Evolutionary conservation across 1,140 invertebrate species (phyloP).

Genomic region (Nylanderia fulva): DNA sequence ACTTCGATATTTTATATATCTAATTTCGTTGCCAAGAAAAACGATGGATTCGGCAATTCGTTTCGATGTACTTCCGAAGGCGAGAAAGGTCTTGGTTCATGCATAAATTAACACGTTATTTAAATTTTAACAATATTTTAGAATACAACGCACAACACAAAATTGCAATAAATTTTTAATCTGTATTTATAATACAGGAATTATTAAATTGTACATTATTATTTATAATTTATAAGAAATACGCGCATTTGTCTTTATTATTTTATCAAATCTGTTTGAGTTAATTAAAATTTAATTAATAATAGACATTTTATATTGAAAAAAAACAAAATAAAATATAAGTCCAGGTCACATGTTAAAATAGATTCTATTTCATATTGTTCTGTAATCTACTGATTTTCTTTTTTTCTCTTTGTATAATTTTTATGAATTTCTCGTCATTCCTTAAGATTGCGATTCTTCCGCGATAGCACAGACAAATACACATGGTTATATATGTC

Average conservation of each 20-base stretch:
- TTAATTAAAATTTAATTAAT: not conserved
- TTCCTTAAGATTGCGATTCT: not conserved
- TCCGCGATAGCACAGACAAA: not conserved
- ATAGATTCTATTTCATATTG: not conserved
- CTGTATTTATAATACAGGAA: not conserved
- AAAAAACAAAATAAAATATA: too few relatives aligned
- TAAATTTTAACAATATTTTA: not conserved
- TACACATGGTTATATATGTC: not conserved
- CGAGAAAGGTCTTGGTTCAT: not conserved
- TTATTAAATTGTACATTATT: not conserved
- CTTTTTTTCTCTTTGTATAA: not conserved
- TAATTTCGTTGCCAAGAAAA: not conserved
- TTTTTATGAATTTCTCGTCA: not conserved
- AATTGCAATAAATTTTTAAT: not conserved
- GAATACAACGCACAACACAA: not conserved
- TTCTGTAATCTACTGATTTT: not conserved
- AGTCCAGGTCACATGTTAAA: not conserved
- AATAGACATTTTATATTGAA: too few relatives aligned
- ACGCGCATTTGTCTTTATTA: not conserved
- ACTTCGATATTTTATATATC: constrained; percentile 10
- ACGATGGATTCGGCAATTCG: not conserved
- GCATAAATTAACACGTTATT: constrained; percentile 8
- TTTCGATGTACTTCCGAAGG: not conserved
- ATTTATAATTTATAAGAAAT: not conserved
- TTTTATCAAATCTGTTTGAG: not conserved